A percentile compares a stretch with the other conserved stretches of the same genome.
Conservation (phyloP, 2,797 vertebrate species). For the Okamejei kenojei region DNA sequence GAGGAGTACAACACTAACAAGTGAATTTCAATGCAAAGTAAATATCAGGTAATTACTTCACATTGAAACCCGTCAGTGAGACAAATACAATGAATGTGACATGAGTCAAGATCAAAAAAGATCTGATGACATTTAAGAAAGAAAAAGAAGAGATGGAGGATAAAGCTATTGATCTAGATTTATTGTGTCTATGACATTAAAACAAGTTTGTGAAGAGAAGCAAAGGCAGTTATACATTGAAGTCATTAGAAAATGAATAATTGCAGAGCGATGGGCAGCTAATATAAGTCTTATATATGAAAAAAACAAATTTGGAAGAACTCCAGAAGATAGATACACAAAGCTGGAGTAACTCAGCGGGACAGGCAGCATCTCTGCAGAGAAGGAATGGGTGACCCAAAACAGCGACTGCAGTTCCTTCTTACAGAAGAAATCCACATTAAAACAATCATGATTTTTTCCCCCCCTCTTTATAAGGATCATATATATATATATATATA, state of each 20-base stretch:
- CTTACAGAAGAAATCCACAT: too few species aligned
- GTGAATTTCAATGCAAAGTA: neutral
- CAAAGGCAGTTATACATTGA: neutral
- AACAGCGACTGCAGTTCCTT: too few species aligned
- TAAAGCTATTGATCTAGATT: neutral
- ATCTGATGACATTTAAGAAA: neutral
- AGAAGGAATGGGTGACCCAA: too few species aligned
- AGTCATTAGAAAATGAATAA: neutral
- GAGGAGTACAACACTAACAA: neutral
- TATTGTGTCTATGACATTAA: neutral
- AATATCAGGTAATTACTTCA: neutral
- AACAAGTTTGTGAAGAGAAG: neutral
- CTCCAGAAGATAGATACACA: neutral
- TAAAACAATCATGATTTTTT: too few species aligned
- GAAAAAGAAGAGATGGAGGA: neutral
- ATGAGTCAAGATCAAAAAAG: neutral
- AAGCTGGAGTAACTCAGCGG: too few species aligned
- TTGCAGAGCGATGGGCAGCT: neutral
- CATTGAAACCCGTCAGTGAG: neutral
- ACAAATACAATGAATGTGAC: neutral
- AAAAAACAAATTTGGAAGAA: neutral
- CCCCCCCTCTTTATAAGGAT: neutral
- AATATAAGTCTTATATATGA: neutral
- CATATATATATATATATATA: too few species aligned
- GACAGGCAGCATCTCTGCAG: too few species aligned